phyloP scores from a whole-genome alignment of 2,113 vertebrate species.

The Hippocampus mohnikei region DNA sequence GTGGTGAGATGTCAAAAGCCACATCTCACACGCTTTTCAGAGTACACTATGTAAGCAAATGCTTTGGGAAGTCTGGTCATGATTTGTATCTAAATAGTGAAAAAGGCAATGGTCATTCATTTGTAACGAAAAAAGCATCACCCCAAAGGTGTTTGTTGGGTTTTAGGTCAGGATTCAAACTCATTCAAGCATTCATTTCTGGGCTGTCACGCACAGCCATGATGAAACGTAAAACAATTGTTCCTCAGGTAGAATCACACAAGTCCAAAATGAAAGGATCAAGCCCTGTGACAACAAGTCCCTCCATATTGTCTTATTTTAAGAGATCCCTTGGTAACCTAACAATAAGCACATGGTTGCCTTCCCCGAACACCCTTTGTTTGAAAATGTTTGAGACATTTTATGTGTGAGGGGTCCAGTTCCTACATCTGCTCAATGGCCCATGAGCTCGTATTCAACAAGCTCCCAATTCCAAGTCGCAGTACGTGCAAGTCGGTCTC shows the following conservation, averaged over 20 bases:
- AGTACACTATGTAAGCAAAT: not conserved
- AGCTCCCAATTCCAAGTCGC: slow-evolving; percentile 29
- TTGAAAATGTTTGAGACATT: not conserved
- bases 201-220: too few species aligned
- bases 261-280: too few species aligned
- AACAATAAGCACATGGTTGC: too few species aligned
- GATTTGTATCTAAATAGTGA: not conserved
- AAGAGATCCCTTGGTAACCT: too few species aligned
- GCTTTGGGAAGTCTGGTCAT: not conserved
- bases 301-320: too few species aligned
- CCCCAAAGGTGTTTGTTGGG: not conserved
- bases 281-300: too few species aligned
- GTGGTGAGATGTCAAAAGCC: not conserved
- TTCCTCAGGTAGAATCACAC: too few species aligned
- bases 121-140: not conserved
- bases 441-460: too few species aligned
- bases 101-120: not conserved
- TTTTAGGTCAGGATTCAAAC: too few species aligned
- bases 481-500: slow-evolving; percentile 20
- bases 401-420: not conserved
- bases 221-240: too few species aligned
- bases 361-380: too few species aligned
- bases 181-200: too few species aligned
- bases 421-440: not conserved
- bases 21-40: not conserved